A percentile compares a stretch with the other conserved stretches of the same genome.
Conservation (phyloP, 2,888 invertebrate genomes). For the Tetropium fuscum region DNA sequence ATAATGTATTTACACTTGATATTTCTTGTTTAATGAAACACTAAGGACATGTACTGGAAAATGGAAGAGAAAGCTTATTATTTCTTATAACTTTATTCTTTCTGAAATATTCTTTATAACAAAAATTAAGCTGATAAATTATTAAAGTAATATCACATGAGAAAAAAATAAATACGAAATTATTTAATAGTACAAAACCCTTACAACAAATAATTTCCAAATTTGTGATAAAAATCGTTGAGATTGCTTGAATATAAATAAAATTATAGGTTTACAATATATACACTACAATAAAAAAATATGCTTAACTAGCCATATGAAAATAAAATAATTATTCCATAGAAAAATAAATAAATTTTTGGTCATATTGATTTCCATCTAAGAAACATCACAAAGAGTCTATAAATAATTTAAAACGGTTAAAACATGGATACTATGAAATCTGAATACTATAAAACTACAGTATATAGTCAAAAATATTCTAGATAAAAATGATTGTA, state of each 20-base stretch:
- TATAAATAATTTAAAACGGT: slow-evolving; percentile 24
- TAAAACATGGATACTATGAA: slow-evolving; percentile 14
- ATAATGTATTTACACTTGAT: too few species aligned
- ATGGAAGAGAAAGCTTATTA: background rate
- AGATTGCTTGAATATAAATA: slow-evolving; percentile 9
- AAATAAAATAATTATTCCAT: slow-evolving; percentile 37
- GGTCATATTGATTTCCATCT: slow-evolving; percentile 42
- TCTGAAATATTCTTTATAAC: slow-evolving; percentile 33
- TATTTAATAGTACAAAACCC: slow-evolving; percentile 16
- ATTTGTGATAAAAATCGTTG: slow-evolving; percentile 7
- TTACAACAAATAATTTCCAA: background rate
- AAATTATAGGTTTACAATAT: background rate
- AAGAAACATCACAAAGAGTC: slow-evolving; percentile 37
- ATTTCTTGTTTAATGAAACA: too few species aligned
- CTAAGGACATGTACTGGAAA: background rate
- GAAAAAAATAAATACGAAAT: slow-evolving; percentile 46
- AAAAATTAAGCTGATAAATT: slow-evolving; percentile 44
- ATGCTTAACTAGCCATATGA: slow-evolving; percentile 34
- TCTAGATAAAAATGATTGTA: slow-evolving; percentile 54
- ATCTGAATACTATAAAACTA: slow-evolving; percentile 39
- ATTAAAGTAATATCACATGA: slow-evolving; percentile 53
- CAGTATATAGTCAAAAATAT: slow-evolving; percentile 51
- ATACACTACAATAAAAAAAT: slow-evolving; percentile 35
- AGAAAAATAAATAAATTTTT: slow-evolving; percentile 49
- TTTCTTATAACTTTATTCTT: slow-evolving; percentile 30